Evolutionary conservation across 2,113 vertebrate genomes (phyloP), one percentile per base, ranked within the genome.

Genomic region (Brachypteracias leptosomus): DNA sequence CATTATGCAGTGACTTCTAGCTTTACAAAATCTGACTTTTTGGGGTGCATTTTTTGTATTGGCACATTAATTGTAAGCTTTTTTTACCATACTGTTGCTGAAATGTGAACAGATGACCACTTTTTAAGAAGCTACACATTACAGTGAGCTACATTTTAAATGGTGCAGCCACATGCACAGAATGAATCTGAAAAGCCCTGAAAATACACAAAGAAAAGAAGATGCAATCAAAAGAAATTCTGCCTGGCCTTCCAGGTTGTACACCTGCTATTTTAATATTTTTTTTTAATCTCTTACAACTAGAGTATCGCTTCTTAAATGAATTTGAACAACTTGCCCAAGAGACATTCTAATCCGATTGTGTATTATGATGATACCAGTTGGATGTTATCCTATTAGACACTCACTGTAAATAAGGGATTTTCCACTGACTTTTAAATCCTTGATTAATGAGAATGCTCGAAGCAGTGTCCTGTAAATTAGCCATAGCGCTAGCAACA

Each of bases 331-430:
- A 96, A 73, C 66, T 93, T 10, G 6, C 77, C 81, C 90, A 89
- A 65, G 92, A 97, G 82, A 86, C 62, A 18, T 75, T 76, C 86
- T 96, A 97, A 97, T 96, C 95, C 76, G 0, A 80, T 94, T 4
- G 2, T 77, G 52, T 88, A 65, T 84, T 87, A 76, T 81, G 83
- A 92, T 95, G 92, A 93, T 93, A 76, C 80, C 49, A 55, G 91
- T 81, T 96, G 93, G 92, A 87, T 96, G 90, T 97, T 96, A 96
- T 96, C 94, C 95, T 91, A 71, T 96, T 96, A 96, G 73, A 44
- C 78, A 85, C 54, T 94, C 36, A 16, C 78, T 88, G 92, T 95
- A 96, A 96, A 92, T 90, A 90, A 85, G 89, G 58, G 91, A 93
- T 96, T 96, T 95, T 96, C 85, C 73, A 57, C 72, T 89, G 95